Conservation (phyloP, 2,888 invertebrate species). For the Gandaritis pyraliata region DNA sequence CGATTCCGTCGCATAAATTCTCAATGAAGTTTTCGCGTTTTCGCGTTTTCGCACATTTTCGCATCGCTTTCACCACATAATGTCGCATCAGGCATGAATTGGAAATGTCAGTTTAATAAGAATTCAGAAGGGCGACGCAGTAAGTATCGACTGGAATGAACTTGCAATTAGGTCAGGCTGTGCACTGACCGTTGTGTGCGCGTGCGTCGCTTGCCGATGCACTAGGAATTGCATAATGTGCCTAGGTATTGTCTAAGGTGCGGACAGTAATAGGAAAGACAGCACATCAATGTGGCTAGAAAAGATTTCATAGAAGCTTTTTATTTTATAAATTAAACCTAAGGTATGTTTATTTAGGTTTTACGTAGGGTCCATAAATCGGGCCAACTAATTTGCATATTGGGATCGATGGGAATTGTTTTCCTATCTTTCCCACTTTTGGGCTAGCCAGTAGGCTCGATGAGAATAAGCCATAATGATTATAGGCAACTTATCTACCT, state of each 20-base stretch:
- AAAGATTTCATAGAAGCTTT: neutral
- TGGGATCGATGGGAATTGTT: too few relatives aligned
- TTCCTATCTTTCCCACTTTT: too few relatives aligned
- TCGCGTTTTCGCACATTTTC: conserved; percentile 13
- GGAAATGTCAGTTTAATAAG: conserved; percentile 34
- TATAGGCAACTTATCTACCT: too few relatives aligned
- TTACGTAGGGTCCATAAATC: too few relatives aligned
- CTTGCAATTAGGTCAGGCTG: conserved; percentile 75
- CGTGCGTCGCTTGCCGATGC: conserved; percentile 72
- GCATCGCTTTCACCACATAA: conserved; percentile 31
- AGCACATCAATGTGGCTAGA: neutral
- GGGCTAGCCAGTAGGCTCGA: too few relatives aligned
- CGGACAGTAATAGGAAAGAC: conserved; percentile 3
- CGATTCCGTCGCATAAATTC: neutral
- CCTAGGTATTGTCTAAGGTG: conserved; percentile 52
- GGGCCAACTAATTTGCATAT: too few relatives aligned
- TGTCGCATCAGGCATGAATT: conserved; percentile 32
- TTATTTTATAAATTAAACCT: neutral
- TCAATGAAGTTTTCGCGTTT: too few relatives aligned
- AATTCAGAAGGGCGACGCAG: conserved; percentile 41
- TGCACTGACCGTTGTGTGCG: conserved; percentile 73
- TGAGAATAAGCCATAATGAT: too few relatives aligned
- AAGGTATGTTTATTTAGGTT: too few relatives aligned
- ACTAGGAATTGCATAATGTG: conserved; percentile 64
- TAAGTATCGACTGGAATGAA: conserved; percentile 64